phyloP scores from a whole-genome alignment of 2,113 vertebrate species.

The Apteryx owenii region DNA sequence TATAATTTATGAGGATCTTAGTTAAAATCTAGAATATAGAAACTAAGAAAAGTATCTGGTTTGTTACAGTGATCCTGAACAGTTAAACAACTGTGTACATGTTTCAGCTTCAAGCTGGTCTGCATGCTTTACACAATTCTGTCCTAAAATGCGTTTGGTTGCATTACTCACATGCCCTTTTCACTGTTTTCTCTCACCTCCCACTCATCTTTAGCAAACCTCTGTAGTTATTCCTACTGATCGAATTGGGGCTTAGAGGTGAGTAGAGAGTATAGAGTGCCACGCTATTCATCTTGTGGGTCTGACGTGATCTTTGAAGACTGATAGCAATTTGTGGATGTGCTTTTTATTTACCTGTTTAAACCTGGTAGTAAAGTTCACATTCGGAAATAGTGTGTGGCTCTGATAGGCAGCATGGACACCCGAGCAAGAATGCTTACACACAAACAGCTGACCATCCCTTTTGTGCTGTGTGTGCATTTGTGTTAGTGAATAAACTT shows the following conservation, averaged over 20 bases:
- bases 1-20: neutral
- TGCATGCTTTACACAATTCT: slow-evolving; percentile 32
- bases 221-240: slow-evolving; percentile 44
- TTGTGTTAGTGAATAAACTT: neutral
- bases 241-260: slow-evolving; percentile 33
- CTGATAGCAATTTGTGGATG: neutral
- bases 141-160: slow-evolving; percentile 19
- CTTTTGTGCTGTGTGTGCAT: neutral
- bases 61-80: slow-evolving; percentile 10
- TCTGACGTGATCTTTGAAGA: neutral
- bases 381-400: neutral
- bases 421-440: neutral
- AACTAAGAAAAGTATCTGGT: slow-evolving; percentile 9
- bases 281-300: neutral
- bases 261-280: neutral
- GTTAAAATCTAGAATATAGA: neutral
- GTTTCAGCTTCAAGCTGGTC: slow-evolving; percentile 34
- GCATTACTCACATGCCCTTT: neutral
- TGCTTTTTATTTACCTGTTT: neutral
- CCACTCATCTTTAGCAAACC: slow-evolving; percentile 39
- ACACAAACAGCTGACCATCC: neutral
- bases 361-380: neutral
- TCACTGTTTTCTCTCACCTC: slow-evolving; percentile 52
- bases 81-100: slow-evolving; percentile 1
- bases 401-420: neutral